These are phyloP conservation scores for Anguilla anguilla DNA, from an alignment of 2,797 vertebrate species.

Conservation along the genomic window DNA sequence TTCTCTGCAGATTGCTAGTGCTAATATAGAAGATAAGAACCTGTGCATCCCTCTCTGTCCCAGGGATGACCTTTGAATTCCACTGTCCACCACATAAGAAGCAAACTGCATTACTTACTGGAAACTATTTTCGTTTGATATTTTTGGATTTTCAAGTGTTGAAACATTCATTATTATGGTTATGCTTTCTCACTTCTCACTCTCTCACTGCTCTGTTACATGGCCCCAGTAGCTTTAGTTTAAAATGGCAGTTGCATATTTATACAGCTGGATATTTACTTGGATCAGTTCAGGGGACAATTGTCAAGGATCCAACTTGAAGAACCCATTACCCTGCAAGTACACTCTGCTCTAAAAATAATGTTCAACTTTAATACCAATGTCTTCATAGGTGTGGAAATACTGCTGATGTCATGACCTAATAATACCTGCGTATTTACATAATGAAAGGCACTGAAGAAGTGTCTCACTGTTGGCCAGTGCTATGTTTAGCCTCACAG, in stretches of 20 bases:
- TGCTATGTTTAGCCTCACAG: slow-evolving; percentile 11
- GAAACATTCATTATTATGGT: not conserved
- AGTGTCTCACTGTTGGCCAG: not conserved
- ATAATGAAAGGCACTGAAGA: not conserved
- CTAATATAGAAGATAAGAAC: slow-evolving; percentile 6
- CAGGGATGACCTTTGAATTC: not conserved
- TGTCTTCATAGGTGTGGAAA: not conserved
- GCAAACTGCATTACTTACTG: not conserved
- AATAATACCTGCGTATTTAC: not conserved
- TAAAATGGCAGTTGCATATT: not conserved
- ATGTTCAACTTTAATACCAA: not conserved
- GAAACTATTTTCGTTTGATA: not conserved
- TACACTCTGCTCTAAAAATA: not conserved
- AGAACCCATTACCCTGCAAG: not conserved
- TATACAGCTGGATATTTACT: slow-evolving; percentile 17
- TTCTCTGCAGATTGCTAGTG: slow-evolving; percentile 6
- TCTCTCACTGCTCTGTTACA: not conserved
- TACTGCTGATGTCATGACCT: not conserved
- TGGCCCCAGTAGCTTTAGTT: not conserved
- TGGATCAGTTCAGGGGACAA: slow-evolving; percentile 1
- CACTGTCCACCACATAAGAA: not conserved
- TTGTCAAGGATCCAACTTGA: not conserved
- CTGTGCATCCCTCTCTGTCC: not conserved
- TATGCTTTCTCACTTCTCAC: not conserved
- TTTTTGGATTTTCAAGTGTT: not conserved